Base-by-base conservation (phyloP, 2,888 invertebrate genomes). In the Nasonia oneida region DNA sequence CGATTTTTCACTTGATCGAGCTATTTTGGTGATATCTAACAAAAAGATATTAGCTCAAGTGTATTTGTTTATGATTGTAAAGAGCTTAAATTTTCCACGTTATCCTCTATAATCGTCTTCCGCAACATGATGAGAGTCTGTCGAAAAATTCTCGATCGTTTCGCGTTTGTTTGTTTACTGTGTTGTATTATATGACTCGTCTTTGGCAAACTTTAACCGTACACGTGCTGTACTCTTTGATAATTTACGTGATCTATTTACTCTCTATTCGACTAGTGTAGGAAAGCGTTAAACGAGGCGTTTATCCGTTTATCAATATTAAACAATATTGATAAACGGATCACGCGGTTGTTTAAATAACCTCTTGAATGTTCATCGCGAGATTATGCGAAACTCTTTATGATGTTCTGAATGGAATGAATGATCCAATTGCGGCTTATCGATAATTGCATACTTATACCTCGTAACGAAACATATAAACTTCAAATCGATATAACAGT, bases 381-480 rank as follows among this genome's bases (percentile, higher is more conserved):
- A 42, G 42, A 42, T 47, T 6, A 42, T 42, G 8, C 10, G 0
- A 42, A 42, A 10, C 42, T 42, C 10, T 29, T 8, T 8, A 14
- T 33, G n/a, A 50, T 64, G 18, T 8, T 33, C 18, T 61, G 39
- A 71, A 15, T 8, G 73, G 29, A 67, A 42, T 73, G 73, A 71
- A 73, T 81, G 79, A 70, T 15, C 57, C n/a, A 18, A 70, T 14
- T 37, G 61, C 78, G 75, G 79, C 73, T 85, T 86, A 84, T 86
- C 84, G 80, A 77, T 83, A 81, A 57, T 29, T 83, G 71, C 23
- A 18, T 33, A 77, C 5, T 18, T 53, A 53, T 53, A 84, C 84
- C 70, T 50, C 75, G 57, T 33, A 23, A 82, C 70, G n/a, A 15
- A 47, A 74, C 29, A 61, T 18, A 61, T 23, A 47, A 81, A 74